Evolutionary conservation across 2,797 vertebrate genomes (phyloP).

Genomic region (Garrulus glandarius): DNA sequence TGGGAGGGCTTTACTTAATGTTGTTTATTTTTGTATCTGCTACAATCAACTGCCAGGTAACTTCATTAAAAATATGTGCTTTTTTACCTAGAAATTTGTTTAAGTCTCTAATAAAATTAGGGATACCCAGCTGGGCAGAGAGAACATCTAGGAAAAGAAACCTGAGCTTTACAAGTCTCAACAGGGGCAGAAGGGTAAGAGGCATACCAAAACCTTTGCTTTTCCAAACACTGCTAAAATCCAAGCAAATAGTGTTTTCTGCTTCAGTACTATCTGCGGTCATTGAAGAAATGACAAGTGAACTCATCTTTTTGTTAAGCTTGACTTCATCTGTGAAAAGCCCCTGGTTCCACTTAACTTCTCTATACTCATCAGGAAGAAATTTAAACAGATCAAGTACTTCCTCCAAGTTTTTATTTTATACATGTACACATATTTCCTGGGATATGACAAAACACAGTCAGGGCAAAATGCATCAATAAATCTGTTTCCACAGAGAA

Average conservation of each 20-base stretch:
- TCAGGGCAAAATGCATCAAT: background rate
- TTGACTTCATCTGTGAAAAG: slow-evolving; percentile 16
- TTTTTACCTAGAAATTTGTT: background rate
- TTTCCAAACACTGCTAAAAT: slow-evolving; percentile 20
- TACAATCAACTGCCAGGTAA: background rate
- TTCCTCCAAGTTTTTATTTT: background rate
- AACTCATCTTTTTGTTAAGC: background rate
- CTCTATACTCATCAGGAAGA: background rate
- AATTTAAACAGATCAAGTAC: background rate
- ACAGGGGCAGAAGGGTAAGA: background rate
- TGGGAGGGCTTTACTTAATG: background rate
- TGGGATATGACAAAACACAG: background rate
- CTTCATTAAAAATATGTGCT: background rate
- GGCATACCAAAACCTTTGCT: background rate
- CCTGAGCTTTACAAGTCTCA: background rate
- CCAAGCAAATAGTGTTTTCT: slow-evolving; percentile 3
- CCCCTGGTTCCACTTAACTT: background rate
- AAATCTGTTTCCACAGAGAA: background rate
- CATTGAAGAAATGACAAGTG: background rate
- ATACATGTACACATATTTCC: background rate
- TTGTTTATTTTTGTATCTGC: background rate
- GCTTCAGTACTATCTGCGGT: background rate
- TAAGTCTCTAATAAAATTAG: background rate
- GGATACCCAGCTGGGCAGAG: background rate
- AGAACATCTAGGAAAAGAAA: background rate